Evolutionary conservation across 1,140 invertebrate species (phyloP), one percentile per base, ranked within the genome.

Genomic region (Trichonephila inaurata): DNA sequence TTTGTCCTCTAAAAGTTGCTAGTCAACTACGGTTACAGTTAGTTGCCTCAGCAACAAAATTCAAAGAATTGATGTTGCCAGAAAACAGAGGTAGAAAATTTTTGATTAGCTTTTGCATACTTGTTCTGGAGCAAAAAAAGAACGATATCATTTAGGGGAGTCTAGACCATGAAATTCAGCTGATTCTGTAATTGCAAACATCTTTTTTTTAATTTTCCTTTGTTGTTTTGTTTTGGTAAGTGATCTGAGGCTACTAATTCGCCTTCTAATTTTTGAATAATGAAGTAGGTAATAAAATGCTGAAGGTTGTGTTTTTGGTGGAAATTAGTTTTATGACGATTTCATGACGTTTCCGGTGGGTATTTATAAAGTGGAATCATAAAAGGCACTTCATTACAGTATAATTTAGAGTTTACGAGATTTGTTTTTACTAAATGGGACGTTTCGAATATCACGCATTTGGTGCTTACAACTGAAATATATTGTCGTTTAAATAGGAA

Each of bases 311-410:
- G 62, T 6, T 64, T 64, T 64, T 7, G 62, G 62, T 18, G 69
- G 28, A 72, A 72, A 72, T 28, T 72, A 72, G 24, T 72, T 72
- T 72, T 72, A 72, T 72, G 69, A 33, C 69, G 16, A 72, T 72
- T 33, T 33, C 69, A 72, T 18, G 28, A 72, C n/a, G 24, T 28
- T 72, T 72, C 66, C 66, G 66, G n/a, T 72, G 24, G 66, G 24
- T 72, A 28, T 72, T 72, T 72, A 28, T 72, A 72, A 72, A 72
- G 24, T 33, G 6, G 69, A 3, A 18, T 72, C 69, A 72, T 72
- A 72, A 72, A 69, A 72, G 28, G 16, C 28, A 14, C 24, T 72
- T 72, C 69, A 72, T 72, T 72, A 33, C 10, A 3, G 3, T 72
- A 12, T 72, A 72, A 33, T 33, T 72, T 72, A 72, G 69, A 8